These are phyloP conservation scores for Callospermophilus lateralis DNA, from an alignment of 2,113 vertebrate genomes.

Conservation along the genomic window DNA sequence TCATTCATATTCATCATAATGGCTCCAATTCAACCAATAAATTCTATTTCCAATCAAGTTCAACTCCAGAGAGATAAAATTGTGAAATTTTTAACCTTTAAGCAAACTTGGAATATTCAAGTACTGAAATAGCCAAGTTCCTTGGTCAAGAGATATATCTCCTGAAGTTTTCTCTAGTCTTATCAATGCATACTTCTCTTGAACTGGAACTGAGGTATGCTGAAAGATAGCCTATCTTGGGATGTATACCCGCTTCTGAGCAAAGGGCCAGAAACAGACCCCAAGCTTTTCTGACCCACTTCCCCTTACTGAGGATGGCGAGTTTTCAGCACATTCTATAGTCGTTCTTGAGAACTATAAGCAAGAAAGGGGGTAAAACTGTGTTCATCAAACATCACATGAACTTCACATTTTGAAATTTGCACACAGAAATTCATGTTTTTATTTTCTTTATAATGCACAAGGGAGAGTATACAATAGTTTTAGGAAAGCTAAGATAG, in stretches of 20 bases:
- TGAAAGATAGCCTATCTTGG: neutral
- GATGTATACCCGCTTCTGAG: neutral
- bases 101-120: neutral
- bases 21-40: neutral
- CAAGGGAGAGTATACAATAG: neutral
- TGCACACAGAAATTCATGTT: neutral
- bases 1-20: neutral
- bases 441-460: neutral
- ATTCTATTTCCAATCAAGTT: neutral
- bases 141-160: neutral
- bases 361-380: neutral
- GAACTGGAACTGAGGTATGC: rapidly evolving
- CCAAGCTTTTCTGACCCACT: neutral
- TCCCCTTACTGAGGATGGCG: neutral
- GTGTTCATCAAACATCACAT: no score
- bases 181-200: rapidly evolving
- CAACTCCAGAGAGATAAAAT: neutral
- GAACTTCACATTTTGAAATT: neutral
- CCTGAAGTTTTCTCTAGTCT: neutral
- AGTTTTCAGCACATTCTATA: neutral
- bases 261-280: neutral
- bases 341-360: neutral
- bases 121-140: neutral
- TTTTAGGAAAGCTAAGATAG: neutral
- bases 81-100: neutral